Conservation (phyloP, 2,888 invertebrate species). For the Polymixis flavicincta region DNA sequence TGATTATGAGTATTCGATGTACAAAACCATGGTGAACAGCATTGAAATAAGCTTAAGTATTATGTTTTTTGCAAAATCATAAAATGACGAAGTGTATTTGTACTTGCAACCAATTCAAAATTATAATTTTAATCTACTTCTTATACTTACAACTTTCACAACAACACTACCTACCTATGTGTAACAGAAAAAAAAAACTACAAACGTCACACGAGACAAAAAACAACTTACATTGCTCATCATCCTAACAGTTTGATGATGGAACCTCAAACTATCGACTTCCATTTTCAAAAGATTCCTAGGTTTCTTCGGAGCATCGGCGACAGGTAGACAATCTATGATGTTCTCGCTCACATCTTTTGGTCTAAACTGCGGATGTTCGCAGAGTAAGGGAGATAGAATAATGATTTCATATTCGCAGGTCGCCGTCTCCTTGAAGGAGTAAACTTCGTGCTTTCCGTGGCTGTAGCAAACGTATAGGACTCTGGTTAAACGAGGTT, state of each 20-base stretch:
- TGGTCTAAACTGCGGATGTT: constrained; percentile 96
- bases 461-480: constrained; percentile 97
- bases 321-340: constrained; percentile 94
- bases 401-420: constrained; percentile 98
- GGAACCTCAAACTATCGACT: constrained; percentile 93
- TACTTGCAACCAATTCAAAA: not conserved
- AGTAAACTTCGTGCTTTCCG: constrained; percentile 97
- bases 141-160: not conserved
- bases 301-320: constrained; percentile 93
- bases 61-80: not conserved
- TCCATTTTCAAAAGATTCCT: constrained; percentile 93
- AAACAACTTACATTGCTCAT: constrained; percentile 78
- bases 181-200: constrained; percentile 43
- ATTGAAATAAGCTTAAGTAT: not conserved
- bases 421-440: constrained; percentile 97
- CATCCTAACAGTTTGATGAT: constrained; percentile 90
- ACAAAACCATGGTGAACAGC: not conserved
- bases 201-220: constrained; percentile 21
- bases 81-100: not conserved
- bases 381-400: constrained; percentile 96
- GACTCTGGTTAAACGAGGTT: constrained; percentile 95
- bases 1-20: not conserved
- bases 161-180: not conserved
- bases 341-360: constrained; percentile 94
- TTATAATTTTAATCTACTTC: not conserved